Evolutionary conservation across 1,140 invertebrate genomes (phyloP).

Genomic region (Trachymyrmex cornetzi): DNA sequence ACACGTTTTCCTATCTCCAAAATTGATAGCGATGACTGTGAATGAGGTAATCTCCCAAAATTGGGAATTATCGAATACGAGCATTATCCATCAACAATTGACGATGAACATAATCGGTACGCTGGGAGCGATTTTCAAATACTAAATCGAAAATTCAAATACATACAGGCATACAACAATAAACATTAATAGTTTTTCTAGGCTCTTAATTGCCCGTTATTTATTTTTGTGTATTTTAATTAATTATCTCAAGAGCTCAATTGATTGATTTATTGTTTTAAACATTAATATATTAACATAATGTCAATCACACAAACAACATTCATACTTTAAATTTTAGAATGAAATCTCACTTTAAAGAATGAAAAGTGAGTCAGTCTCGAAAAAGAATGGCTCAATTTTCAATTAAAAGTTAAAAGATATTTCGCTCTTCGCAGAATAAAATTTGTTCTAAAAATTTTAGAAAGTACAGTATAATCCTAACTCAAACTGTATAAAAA

Average conservation of each 20-base stretch:
- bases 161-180: not conserved
- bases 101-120: conserved; percentile 40
- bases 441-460: too few species aligned
- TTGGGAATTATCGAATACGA: conserved; percentile 26
- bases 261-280: too few species aligned
- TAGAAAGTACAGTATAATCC: not conserved
- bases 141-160: conserved; percentile 20
- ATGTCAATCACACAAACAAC: not conserved
- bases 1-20: conserved; percentile 39
- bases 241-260: too few species aligned
- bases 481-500: not conserved
- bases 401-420: too few species aligned
- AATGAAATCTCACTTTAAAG: too few species aligned
- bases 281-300: conserved; percentile 13
- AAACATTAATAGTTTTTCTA: conserved; percentile 32
- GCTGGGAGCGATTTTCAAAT: conserved; percentile 18
- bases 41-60: conserved; percentile 31
- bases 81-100: conserved; percentile 45
- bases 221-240: too few species aligned
- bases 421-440: too few species aligned
- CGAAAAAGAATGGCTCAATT: too few species aligned
- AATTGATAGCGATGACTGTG: conserved; percentile 57
- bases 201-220: too few species aligned
- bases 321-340: not conserved
- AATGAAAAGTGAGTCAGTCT: too few species aligned